phyloP scores from a whole-genome alignment of 2,888 invertebrate genomes.

The Alsophila aescularia region DNA sequence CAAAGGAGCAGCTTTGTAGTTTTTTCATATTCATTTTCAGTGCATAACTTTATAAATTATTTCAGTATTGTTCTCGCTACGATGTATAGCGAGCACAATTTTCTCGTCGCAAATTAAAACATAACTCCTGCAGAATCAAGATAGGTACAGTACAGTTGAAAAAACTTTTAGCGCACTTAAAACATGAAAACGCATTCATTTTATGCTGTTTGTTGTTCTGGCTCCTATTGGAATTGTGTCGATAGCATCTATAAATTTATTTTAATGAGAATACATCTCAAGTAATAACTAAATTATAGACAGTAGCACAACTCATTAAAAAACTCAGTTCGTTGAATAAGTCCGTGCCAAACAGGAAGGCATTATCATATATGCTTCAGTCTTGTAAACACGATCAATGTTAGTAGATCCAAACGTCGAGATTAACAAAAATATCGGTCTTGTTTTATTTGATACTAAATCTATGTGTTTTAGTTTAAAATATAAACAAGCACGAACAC shows the following conservation, averaged over 20 bases:
- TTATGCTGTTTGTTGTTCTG: background rate
- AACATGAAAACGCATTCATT: background rate
- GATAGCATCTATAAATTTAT: background rate
- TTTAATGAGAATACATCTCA: constrained; percentile 1
- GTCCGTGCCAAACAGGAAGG: too few relatives aligned
- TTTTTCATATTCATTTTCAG: background rate
- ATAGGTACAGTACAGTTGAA: constrained; percentile 49
- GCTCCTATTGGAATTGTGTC: constrained; percentile 31
- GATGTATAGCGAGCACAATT: constrained; percentile 50
- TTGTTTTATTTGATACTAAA: too few relatives aligned
- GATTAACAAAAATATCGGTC: too few relatives aligned
- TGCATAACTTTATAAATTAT: background rate
- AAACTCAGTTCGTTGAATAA: too few relatives aligned
- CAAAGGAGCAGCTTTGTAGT: too few relatives aligned
- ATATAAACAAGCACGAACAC: too few relatives aligned
- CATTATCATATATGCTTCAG: too few relatives aligned
- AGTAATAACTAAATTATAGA: background rate
- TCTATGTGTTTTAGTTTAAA: too few relatives aligned
- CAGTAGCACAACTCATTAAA: background rate
- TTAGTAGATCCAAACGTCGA: too few relatives aligned
- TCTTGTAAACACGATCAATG: too few relatives aligned
- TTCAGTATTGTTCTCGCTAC: constrained; percentile 6
- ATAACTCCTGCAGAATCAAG: constrained; percentile 50
- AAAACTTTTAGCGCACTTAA: constrained; percentile 22
- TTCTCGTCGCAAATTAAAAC: constrained; percentile 57